Evolutionary conservation across 1,140 invertebrate species (phyloP), one percentile per base, ranked within the genome.

Genomic region (Formica selysi): DNA sequence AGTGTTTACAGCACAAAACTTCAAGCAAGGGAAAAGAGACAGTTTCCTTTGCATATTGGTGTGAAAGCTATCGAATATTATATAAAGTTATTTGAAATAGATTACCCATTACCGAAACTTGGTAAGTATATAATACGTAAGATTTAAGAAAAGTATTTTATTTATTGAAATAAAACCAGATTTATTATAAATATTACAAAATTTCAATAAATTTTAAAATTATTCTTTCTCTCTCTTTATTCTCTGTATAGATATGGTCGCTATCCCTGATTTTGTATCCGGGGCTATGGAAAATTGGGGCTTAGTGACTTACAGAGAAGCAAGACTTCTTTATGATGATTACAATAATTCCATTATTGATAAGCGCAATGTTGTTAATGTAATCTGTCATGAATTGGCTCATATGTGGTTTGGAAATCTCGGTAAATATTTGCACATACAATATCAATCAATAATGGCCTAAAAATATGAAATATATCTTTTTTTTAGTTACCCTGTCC

Each of bases 261-360:
- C 98, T 16, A 98, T 99, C 88, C 98, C 98, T 6, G 98, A 99
- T 95, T 99, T 99, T 96, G 97, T 97, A 0, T 98, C 98, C 3
- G 98, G 98, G 8, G 98, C 98, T 0, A 99, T 99, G 97, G 99
- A 99, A 95, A 98, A 99, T 95, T 99, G 98, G 98, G 98, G 98
- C 38, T 94, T 98, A 1, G 97, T 98, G 1, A 98, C 98, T 2
- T 98, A 96, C 91, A 96, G 98, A 78, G 98, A 99, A 95, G 97
- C 97, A 0, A 97, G 97, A 74, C 95, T 99, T 78, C 95, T 99
- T 2, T 98, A 97, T 78, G 97, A 98, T 90, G 91, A 96, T 19
- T 93, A 92, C 0, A 96, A 95, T 0, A 97, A 97, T 67, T 98
- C 98, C 0, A 96, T 97, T 1, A 93, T 92, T 1, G 98, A 98